Base-by-base conservation (phyloP, 2,113 vertebrate species). In the Ivindomyrus marchei region DNA sequence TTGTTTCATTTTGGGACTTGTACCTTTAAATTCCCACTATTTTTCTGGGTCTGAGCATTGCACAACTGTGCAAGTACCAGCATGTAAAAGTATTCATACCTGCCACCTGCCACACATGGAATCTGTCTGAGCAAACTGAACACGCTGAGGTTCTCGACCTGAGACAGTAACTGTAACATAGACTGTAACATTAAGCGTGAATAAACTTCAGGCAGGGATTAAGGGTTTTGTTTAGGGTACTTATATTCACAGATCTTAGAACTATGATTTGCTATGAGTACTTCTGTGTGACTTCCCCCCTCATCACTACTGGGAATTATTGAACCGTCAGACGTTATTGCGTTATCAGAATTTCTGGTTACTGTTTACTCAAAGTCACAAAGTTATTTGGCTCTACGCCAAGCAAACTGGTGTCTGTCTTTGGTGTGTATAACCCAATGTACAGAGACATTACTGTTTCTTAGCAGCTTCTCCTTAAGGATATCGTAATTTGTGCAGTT, bases 21-120 rank as follows among this genome's bases (percentile, higher is more conserved):
- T 86, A 13, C 84, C 84, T 86, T 86, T 86, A 49, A 86, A 50
- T 86, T 45, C 24, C 24, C 0, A 31, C 2, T 47, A 4, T 85
- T 50, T 39, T 15, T 19, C 27, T 77, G 1, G 46, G 27, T 31
- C 56, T 49, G 36, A 62, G 45, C 0, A 8, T 89, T 89, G 47
- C 39, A 50, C 39, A 58, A 39, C 24, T 46, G 19, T 49, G 52
- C 90, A 88, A 92, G 88, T 19, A 87, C 15, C 84, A 52, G 83
- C 93, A 42, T 93, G 94, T 92, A 89, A 90, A 89, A 91, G 92
- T 19, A 87, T 92, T 90, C 91, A 85, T 91, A 93, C 93, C 93
- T 90, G 85, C 66, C 56, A 24, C 31, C 45, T 47, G 45, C 49
- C 11, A 36, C 70, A 88, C 52, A 47, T 87, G 87, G 31, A 80